Evolutionary conservation across 2,113 vertebrate species (phyloP), one percentile per base, ranked within the genome.

Genomic region (Symphodus melops): DNA sequence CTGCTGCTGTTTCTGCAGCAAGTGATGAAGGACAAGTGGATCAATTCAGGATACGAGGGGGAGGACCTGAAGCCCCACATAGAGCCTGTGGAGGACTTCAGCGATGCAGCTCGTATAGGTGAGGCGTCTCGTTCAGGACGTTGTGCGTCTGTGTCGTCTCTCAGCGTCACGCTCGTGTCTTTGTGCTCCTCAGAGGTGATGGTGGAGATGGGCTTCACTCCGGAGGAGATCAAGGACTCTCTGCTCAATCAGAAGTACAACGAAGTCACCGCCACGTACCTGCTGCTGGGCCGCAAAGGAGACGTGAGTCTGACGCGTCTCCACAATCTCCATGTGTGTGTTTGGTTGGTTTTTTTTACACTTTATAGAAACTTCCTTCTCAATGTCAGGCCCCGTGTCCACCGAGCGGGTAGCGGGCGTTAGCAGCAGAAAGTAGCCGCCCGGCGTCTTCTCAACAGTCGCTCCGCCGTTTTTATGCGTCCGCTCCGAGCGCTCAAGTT

Each of bases 21-120:
- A 98, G 96, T 98, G 89, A 98, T 98, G 97, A 97, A 97, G 89
- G 97, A 98, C 90, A 97, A 97, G 42, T 98, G 97, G 97, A 97
- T 98, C 86, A 98, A 98, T 79, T 86, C 96, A 6, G 97, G 97
- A 59, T 96, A 94, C 3, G 97, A 98, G 9, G 94, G 92, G 0
- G 96, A 98, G 0, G 96, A 97, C 9, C 73, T 98, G 74, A 96
- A 96, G 85, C 97, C 97, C 19, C 97, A 98, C 75, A 92, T 93
- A 10, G 96, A 98, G 77, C 94, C 94, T 5, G 83, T 81, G 0
- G 92, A 93, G 72, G 92, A 93, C 87, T 93, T 74, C 80, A 93
- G 91, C 17, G 92, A 93, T 64, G 79, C 92, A 1, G 63, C 64
- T 55, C 92, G 92, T 36, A 93, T 93, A 3, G 92, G 92, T 93